A percentile compares a stretch with the other conserved stretches of the same genome.
Conservation (phyloP, 2,888 invertebrate species). For the Mechanitis mazaeus region DNA sequence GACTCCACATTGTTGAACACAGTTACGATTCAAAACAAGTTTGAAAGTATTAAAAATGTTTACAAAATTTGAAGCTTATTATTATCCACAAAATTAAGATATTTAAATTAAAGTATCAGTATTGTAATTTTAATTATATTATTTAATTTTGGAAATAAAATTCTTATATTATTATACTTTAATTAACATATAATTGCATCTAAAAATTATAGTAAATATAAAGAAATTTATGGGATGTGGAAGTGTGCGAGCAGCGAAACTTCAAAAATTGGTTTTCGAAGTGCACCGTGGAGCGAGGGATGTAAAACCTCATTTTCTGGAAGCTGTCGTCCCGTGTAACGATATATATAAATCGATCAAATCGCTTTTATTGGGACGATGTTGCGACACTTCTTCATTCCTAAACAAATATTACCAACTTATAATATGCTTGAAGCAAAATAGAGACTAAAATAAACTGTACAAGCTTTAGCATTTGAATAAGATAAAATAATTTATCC, state of each 20-base stretch:
- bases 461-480: neutral
- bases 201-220: constrained; percentile 32
- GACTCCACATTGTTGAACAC: too few relatives aligned
- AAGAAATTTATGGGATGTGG: constrained; percentile 51
- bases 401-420: constrained; percentile 32
- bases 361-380: constrained; percentile 43
- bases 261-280: constrained; percentile 63
- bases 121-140: too few relatives aligned
- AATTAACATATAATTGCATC: neutral
- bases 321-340: constrained; percentile 65
- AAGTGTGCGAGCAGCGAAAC: constrained; percentile 45
- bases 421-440: constrained; percentile 31
- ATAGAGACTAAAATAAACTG: constrained; percentile 32
- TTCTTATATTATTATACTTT: too few relatives aligned
- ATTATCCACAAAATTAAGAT: too few relatives aligned
- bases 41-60: too few relatives aligned
- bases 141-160: too few relatives aligned
- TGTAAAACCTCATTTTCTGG: constrained; percentile 36
- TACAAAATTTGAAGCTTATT: too few relatives aligned
- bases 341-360: constrained; percentile 62
- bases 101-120: too few relatives aligned
- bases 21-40: too few relatives aligned
- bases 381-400: constrained; percentile 34
- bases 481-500: neutral
- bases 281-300: constrained; percentile 39